A percentile compares a stretch with the other conserved stretches of the same genome.
These are phyloP conservation scores for Nomada fucata DNA, from an alignment of 2,888 invertebrate genomes.

Conservation along the genomic window DNA sequence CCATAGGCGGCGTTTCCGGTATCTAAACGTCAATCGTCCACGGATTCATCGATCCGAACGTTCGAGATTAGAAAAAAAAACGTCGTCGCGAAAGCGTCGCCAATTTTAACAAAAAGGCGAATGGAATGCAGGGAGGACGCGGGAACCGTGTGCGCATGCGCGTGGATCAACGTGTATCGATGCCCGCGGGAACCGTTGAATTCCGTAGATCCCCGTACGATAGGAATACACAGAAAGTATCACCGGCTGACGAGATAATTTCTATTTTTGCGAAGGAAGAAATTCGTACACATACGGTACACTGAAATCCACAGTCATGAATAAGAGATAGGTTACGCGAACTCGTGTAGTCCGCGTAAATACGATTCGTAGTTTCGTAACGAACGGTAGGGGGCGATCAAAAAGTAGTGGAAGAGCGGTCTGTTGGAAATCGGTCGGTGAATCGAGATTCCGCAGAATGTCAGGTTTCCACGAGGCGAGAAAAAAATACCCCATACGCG, in stretches of 20 bases:
- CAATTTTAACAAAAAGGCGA: slow-evolving; percentile 33
- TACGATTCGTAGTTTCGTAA: slow-evolving; percentile 30
- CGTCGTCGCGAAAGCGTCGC: background rate
- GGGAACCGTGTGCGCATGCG: background rate
- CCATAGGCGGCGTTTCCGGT: background rate
- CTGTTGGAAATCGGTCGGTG: slow-evolving; percentile 15
- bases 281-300: background rate
- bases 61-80: background rate
- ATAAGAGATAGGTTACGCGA: background rate
- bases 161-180: slow-evolving; percentile 9
- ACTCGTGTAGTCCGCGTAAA: background rate
- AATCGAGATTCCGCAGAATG: slow-evolving; percentile 52
- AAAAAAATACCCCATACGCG: slow-evolving; percentile 36
- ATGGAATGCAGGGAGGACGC: slow-evolving; percentile 8
- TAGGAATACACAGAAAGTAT: slow-evolving; percentile 5
- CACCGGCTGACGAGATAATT: slow-evolving; percentile 39
- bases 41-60: background rate
- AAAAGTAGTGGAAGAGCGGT: slow-evolving; percentile 23
- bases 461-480: slow-evolving; percentile 55
- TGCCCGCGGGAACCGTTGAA: slow-evolving; percentile 13
- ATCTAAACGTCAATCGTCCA: too few relatives aligned
- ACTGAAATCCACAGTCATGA: background rate
- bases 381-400: background rate
- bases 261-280: slow-evolving; percentile 24
- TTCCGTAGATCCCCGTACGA: slow-evolving; percentile 9